phyloP scores from a whole-genome alignment of 2,888 invertebrate species.

The Drosophila incognita region DNA sequence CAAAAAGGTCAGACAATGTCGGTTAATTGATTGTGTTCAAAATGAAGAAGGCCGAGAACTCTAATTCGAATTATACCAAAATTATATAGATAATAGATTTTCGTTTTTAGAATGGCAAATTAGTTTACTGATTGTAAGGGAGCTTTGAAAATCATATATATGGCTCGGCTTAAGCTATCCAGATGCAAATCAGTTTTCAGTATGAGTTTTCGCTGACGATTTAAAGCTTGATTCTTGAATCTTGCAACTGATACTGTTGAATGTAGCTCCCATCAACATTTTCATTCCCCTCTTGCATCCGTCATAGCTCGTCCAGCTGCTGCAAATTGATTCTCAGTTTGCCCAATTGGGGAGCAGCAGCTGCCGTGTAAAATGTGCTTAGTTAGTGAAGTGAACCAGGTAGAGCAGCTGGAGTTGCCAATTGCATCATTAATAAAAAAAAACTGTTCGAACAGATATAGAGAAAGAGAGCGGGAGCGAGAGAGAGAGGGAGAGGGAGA shows the following conservation, averaged over 20 bases:
- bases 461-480: background rate
- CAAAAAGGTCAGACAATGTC: background rate
- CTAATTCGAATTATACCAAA: background rate
- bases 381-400: slow-evolving; percentile 37
- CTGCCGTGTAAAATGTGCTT: slow-evolving; percentile 34
- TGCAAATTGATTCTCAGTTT: slow-evolving; percentile 43
- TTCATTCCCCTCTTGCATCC: slow-evolving; percentile 8
- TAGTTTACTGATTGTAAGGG: no score
- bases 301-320: background rate
- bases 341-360: slow-evolving; percentile 29
- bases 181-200: background rate
- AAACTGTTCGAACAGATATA: background rate
- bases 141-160: background rate
- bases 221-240: slow-evolving; percentile 14
- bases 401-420: slow-evolving; percentile 46
- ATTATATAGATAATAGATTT: background rate
- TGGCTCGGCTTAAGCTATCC: background rate
- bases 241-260: slow-evolving; percentile 20
- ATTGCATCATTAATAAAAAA: slow-evolving; percentile 66
- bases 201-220: background rate
- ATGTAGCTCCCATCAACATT: slow-evolving; percentile 1
- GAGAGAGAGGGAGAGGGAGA: background rate
- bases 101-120: background rate
- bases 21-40: background rate
- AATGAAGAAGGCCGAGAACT: background rate